Conservation (phyloP, 2,113 vertebrate species). For the Muntiacus reevesi region DNA sequence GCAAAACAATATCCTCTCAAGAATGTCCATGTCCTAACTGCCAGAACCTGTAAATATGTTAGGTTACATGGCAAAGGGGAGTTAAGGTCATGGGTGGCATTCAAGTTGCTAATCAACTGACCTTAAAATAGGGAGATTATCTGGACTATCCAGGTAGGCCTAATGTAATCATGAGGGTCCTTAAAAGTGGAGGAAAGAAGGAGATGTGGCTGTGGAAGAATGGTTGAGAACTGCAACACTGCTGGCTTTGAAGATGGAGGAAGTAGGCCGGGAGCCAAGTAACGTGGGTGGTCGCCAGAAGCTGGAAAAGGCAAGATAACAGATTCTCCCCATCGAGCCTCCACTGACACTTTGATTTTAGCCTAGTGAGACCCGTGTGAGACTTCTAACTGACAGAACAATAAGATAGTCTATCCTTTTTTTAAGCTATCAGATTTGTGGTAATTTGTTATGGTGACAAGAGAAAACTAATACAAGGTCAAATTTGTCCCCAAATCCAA, state of each 20-base stretch:
- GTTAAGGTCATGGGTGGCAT: neutral
- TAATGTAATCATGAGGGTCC: neutral
- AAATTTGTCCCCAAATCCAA: neutral
- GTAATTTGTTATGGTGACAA: neutral
- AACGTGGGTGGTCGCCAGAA: neutral
- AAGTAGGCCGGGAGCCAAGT: neutral
- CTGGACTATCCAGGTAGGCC: neutral
- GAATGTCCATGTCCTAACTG: neutral
- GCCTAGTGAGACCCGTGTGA: neutral
- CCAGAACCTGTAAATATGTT: neutral
- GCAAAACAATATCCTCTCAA: neutral
- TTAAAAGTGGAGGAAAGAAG: neutral
- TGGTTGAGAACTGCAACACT: fast-evolving
- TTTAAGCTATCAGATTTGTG: neutral
- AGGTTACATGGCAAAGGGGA: neutral
- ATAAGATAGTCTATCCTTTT: neutral
- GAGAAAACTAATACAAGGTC: neutral
- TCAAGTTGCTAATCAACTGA: neutral
- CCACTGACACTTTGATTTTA: neutral
- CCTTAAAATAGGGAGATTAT: neutral
- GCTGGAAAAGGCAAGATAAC: neutral
- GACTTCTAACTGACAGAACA: neutral
- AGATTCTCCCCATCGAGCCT: neutral
- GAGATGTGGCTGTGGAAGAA: neutral
- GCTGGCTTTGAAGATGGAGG: neutral